Evolutionary conservation across 2,888 invertebrate genomes (phyloP), one percentile per base, ranked within the genome.

Genomic region (Xestia sexstrigata): DNA sequence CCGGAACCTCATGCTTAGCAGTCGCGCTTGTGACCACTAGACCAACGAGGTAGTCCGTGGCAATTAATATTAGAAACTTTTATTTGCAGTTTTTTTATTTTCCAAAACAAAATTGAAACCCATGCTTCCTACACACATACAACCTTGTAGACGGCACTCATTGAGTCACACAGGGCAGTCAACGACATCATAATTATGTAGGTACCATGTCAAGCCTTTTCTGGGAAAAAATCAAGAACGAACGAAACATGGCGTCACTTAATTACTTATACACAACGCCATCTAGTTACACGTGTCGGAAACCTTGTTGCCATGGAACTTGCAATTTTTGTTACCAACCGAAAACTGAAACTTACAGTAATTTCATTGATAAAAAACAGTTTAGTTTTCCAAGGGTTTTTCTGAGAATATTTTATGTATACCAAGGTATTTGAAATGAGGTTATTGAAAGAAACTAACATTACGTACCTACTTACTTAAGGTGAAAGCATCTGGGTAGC

Each of bases 161-260:
- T 58, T 63, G 60, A 70, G 45, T 79, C 79, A 52, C 42, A 66
- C 70, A 74, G 67, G 63, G 63, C 70, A 63, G 74, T 73, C 73
- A 79, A 79, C 69, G 82, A 81, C 85, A 84, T 84, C 63, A 74
- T 80, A 84, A 75, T 68, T 42, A 74, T n/a, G n/a, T n/a, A n/a
- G 66, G 66, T 65, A 52, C 82, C 68, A 71, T 75, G 67, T 69
- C 58, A 69, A 71, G 58, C 67, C 81, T 69, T 71, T 75, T 68
- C 68, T 74, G 74, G 70, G 71, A 69, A 84, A 68, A 74, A 71
- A 71, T 84, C 35, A 60, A 66, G 47, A 52, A 35, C 26, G 17
- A n/a, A 62, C 60, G 9, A 35, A 63, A 65, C 30, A 49, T 66
- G 49, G 23, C 60, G 35, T 47, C 30, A 39, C 30, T 52, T 84